Evolutionary conservation across 37 sponge, comb jelly and placozoan species (phyloP).

Genomic region (Ianthella basta): DNA sequence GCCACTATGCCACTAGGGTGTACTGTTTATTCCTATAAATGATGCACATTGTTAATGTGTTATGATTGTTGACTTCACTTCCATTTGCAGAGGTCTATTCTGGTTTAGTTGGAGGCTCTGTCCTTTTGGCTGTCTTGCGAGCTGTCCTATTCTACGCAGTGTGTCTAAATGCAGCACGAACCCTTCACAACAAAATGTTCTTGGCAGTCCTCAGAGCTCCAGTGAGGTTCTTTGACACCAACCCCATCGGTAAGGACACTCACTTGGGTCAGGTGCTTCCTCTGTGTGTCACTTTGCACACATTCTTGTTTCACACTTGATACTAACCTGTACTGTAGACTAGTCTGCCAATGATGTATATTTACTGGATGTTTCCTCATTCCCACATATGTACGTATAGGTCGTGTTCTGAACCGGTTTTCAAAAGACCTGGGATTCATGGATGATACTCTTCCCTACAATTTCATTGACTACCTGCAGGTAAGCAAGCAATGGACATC

Average conservation of each 20-base stretch:
- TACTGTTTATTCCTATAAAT: too few species aligned
- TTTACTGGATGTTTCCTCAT: too few species aligned
- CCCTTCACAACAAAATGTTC: constrained; percentile 69
- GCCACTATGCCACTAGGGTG: background rate
- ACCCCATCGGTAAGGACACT: constrained; percentile 63
- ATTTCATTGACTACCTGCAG: constrained; percentile 44
- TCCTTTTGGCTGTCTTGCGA: constrained; percentile 47
- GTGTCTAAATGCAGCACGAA: constrained; percentile 54
- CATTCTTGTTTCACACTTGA: background rate
- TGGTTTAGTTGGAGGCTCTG: background rate
- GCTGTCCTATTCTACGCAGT: constrained; percentile 29
- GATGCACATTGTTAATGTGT: too few species aligned
- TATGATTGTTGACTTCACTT: too few species aligned
- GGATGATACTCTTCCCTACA: constrained; percentile 68
- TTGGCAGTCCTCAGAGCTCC: constrained; percentile 57
- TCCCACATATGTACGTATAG: background rate
- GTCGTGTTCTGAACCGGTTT: constrained; percentile 77
- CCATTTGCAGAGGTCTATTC: too few species aligned
- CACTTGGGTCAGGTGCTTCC: background rate
- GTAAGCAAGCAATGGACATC: constrained; percentile 21
- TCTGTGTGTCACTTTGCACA: background rate
- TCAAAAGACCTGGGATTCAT: constrained; percentile 78
- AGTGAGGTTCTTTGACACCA: constrained; percentile 74
- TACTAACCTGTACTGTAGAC: too few species aligned
- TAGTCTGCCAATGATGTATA: too few species aligned